Evolutionary conservation across 2,888 invertebrate genomes (phyloP).

Genomic region (Tipula helvola): DNA sequence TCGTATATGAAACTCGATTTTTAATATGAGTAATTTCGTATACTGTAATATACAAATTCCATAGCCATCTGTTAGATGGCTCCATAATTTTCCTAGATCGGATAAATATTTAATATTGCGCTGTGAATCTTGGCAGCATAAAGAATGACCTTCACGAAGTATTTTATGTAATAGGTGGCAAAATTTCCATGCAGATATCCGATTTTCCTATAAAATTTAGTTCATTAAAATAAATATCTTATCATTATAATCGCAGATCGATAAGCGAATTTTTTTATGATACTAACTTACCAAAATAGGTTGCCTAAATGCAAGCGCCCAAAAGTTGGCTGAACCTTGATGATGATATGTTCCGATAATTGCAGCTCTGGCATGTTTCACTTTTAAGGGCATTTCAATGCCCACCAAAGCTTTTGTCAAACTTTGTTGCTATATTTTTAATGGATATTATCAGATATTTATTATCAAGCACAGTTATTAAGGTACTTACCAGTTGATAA

Average conservation of each 20-base stretch:
- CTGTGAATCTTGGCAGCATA: conserved; percentile 75
- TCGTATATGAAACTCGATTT: conserved; percentile 87
- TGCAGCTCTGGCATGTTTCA: conserved; percentile 93
- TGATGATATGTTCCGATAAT: conserved; percentile 93
- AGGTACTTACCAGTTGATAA: conserved; percentile 18
- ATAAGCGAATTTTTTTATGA: neutral
- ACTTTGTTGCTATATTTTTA: conserved; percentile 33
- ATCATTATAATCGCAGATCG: neutral
- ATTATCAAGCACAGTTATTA: neutral
- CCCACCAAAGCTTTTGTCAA: conserved; percentile 89
- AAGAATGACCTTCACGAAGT: conserved; percentile 84
- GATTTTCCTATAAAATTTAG: conserved; percentile 57
- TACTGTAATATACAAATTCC: conserved; percentile 85
- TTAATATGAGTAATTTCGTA: conserved; percentile 71
- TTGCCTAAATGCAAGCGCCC: conserved; percentile 47
- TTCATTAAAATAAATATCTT: neutral
- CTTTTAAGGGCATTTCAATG: conserved; percentile 88
- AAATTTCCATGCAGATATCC: conserved; percentile 98
- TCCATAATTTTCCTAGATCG: conserved; percentile 83
- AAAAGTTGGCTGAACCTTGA: conserved; percentile 83
- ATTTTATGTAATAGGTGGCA: conserved; percentile 96
- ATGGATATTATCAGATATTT: neutral
- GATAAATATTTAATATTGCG: conserved; percentile 65
- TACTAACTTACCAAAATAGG: conserved; percentile 26
- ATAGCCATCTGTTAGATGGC: conserved; percentile 89